Base-by-base conservation (phyloP, 2,113 vertebrate species). In the Monarcha castaneiventris region DNA sequence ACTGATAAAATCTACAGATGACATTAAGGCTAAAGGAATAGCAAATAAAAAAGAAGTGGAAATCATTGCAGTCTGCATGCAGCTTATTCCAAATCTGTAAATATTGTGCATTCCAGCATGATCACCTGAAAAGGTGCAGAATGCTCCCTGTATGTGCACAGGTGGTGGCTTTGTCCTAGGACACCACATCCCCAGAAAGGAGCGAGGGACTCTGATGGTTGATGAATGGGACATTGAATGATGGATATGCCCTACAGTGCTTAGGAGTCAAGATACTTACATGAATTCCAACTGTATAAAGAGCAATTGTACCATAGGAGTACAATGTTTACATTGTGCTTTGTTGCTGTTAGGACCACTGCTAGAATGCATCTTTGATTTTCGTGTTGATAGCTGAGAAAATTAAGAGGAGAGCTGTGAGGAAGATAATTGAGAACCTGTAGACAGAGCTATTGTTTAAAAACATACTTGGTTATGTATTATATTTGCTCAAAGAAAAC, bases 131-230 rank as follows among this genome's bases (percentile, higher is more conserved):
- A 80, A 66, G 25, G 16, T 0, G 1, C 41, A 63, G 56, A n/a
- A 55, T 27, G 8, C 4, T 69, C 19, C 32, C 5, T 56, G 33
- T 29, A 7, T 0, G 0, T 72, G 26, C 3, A 3, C 4, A 19
- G 25, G 3, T 26, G 10, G 3, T 10, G 16, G 4, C 13, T 55
- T n/a, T 63, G 10, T 30, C 61, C 20, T 30, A 25, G 39, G 48
- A 55, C 25, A 21, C 6, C 1, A 0, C 15, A 7, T 8, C 23
- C 74, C 43, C 41, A 25, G 61, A 75, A 75, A 33, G 52, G 6
- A 64, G 4, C 13, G 35, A 9, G 21, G 23, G 6, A 7, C 16
- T 72, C 10, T 29, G 20, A 30, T n/a, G 13, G 13, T 7, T 84
- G 39, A 39, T 51, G 49, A 78, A 68, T 11, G 46, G 25, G 6